Base-by-base conservation (phyloP, 2,888 invertebrate genomes). In the Philonicus albiceps region DNA sequence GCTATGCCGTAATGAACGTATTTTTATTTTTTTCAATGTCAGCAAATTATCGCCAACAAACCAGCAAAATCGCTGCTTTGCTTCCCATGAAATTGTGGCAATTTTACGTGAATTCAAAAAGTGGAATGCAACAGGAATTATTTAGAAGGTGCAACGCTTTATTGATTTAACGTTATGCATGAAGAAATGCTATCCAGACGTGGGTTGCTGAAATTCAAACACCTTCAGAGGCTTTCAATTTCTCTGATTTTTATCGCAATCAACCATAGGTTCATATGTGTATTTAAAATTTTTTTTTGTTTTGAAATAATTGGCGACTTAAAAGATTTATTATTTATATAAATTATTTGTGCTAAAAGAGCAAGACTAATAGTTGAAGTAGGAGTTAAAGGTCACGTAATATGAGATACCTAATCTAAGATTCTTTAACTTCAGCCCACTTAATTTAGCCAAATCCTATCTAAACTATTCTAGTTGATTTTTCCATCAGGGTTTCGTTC, bases 21-120 rank as follows among this genome's bases (percentile, higher is more conserved):
- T 53, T 3, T 64, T 64, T n/a, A n/a, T n/a, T 55, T 22, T 64
- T 64, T 78, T 78, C 78, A 78, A 49, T 78, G 78, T 78, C 78
- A 78, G 78, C 30, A 16, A 49, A 27, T 78, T 30, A 11, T 43
- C 27, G 49, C n/a, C 30, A 16, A n/a, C 1, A 27, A 78, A 49
- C 27, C 40, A 7, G 27, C 49, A 27, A 27, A 78, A 78, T 43
- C 40, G 13, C 13, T 43, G 11, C n/a, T 49, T 64, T 64, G 8
- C 64, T 64, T 78, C 78, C 40, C 22, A 78, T 37, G 43, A 27
- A 78, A 30, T 78, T 43, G 37, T 40, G 2, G 34, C 40, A 76
- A 76, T 40, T 76, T 37, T 19, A 76, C 49, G 78, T 49, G 49
- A 78, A 78, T 78, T 78, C 11, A 49, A 43, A n/a, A 37, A 22